Evolutionary conservation across 2,888 invertebrate species (phyloP).

Genomic region (Drosophila lutescens): DNA sequence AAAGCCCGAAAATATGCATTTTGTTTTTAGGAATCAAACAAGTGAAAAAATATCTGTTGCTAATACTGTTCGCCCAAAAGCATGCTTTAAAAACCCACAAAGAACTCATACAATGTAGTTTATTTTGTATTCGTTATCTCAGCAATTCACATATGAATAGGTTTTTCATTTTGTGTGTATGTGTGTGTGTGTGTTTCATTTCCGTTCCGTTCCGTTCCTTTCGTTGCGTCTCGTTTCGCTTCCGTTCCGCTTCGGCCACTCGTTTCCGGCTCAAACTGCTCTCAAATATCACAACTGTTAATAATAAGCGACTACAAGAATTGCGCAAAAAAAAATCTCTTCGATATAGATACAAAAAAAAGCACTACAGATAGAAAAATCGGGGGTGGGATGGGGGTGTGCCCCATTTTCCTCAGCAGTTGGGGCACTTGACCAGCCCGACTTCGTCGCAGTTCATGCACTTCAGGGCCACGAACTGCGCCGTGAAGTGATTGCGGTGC

Average conservation of each 20-base stretch:
- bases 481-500: conserved; percentile 96
- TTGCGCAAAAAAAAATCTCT: conserved; percentile 42
- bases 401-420: conserved; percentile 87
- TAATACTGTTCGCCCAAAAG: not conserved
- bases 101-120: not conserved
- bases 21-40: not conserved
- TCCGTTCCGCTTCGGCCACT: conserved; percentile 25
- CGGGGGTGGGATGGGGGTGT: conserved; percentile 15
- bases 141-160: conserved; percentile 33
- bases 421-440: conserved; percentile 94
- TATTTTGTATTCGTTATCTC: conserved; percentile 33
- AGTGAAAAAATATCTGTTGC: not conserved
- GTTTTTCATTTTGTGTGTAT: conserved; percentile 2
- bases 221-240: conserved; percentile 24
- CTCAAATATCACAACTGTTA: conserved; percentile 72
- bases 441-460: conserved; percentile 98
- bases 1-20: not conserved
- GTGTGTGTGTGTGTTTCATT: conserved; percentile 10
- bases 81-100: not conserved
- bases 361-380: conserved; percentile 11
- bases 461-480: conserved; percentile 95
- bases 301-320: conserved; percentile 64
- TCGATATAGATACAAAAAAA: conserved; percentile 36
- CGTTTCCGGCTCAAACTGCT: conserved; percentile 35
- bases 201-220: conserved; percentile 29